Base-by-base conservation (phyloP, 1,140 invertebrate genomes). In the Drosophila ogumai region DNA sequence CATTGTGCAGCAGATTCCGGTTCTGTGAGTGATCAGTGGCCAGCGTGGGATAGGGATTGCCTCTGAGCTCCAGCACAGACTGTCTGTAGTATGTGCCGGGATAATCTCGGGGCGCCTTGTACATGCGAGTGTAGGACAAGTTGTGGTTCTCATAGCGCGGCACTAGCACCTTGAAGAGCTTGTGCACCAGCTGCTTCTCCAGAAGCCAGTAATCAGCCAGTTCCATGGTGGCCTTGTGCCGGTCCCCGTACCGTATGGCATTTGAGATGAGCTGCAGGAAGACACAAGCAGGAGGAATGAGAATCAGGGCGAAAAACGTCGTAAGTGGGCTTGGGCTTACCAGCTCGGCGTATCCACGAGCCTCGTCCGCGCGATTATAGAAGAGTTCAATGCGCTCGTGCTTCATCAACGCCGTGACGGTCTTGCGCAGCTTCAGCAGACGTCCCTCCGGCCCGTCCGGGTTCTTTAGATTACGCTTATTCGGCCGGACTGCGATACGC, bases 121-220 rank as follows among this genome's bases (percentile, higher is more conserved):
- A 94, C 78, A 98, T 93, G 86, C 94, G 94, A 28, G 97, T 98
- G 86, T 94, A 98, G 2, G 95, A 94, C 8, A 94, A 91, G 38
- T 94, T 94, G 77, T 94, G 96, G 80, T 96, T 94, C 87, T 96
- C 93, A 93, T 95, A 99, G 56, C 97, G 93, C 12, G 97, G 97
- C 22, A 95, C 97, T 17, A 98, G 92, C 17, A 98, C 97, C 95
- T 99, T 98, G 82, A 99, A 99, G 41, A 99, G 92, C 93, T 99
- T 99, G 81, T 98, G 97, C 6, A 99, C 94, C 13, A 98, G 93
- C 92, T 98, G 96, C 88, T 98, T 98, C 79, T 99, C 98, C 56
- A 95, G 79, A 41, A 99, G 92, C 97, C 97, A 99, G 93, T 95
- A 98, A 91, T 97, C 95, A 19, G 97, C 97, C 91, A 96, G 93